Base-by-base conservation (phyloP, 2,113 vertebrate genomes). In the Microtus montanus region DNA sequence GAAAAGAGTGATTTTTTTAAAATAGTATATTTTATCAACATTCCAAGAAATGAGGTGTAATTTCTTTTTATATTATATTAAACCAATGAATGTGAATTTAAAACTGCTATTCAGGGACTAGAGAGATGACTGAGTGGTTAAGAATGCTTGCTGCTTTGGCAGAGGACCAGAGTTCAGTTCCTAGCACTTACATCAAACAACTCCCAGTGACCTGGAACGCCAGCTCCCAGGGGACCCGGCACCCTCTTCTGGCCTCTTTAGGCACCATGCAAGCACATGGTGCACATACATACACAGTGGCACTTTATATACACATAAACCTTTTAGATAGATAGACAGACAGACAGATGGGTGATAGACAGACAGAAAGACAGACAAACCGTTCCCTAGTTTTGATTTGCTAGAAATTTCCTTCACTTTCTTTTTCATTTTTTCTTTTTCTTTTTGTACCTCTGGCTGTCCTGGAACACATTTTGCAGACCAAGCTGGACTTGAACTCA, bases 61-160 rank as follows among this genome's bases (percentile, higher is more conserved):
- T 91, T 91, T 91, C 49, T 91, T 87, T 78, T 79, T 63, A 54
- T 93, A 70, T 24, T 75, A 38, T 54, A 87, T 38, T 80, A 38
- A 89, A 92, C 47, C 93, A 90, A 78, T 71, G 17, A 92, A 66
- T 86, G 52, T 12, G 22, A 95, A 96, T 64, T 86, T 73, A 91
- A 66, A 84, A 61, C 6, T 84, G 0, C 54, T 87, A 58, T 49
- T 94, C 52, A 15, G 17, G 17, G 41, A 3, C 38, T 35, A 5
- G 83, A 47, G 61, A 20, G 14, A 85, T 33, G 61, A 17, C 63
- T 44, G 5, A 64, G 15, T 11, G 38, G 54, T 11, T 64, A 64
- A 30, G 14, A 64, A 15, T 3, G 7, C 26, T 44, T 11, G 38
- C n/a, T 44, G 80, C 61, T 47, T 30, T 66, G 19, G 38, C 8